Conservation (phyloP, 2,797 vertebrate species). For the Morelia viridis region DNA sequence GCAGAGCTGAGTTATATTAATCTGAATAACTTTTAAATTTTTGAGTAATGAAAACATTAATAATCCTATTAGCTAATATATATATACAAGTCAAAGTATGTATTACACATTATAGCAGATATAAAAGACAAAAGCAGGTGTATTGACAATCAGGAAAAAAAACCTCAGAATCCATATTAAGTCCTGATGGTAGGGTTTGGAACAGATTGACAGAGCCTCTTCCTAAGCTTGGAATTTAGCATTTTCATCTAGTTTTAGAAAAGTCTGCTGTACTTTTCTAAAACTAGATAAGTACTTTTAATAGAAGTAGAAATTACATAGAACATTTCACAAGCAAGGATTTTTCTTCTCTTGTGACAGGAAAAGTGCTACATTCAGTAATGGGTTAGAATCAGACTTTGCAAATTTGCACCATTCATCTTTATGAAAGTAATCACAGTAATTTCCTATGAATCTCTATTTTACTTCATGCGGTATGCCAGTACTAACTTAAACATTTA, state of each 20-base stretch:
- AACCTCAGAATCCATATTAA: too few species aligned
- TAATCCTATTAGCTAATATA: too few species aligned
- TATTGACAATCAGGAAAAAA: too few species aligned
- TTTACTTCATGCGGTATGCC: background rate
- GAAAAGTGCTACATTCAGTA: constrained; percentile 30
- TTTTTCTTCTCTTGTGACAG: constrained; percentile 15
- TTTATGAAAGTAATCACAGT: background rate
- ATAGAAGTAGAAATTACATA: constrained; percentile 14
- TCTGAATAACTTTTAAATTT: background rate
- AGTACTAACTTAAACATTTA: background rate
- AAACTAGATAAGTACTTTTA: constrained; percentile 1
- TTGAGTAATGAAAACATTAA: too few species aligned
- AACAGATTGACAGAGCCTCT: too few species aligned
- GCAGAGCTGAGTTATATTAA: background rate
- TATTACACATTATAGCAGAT: too few species aligned
- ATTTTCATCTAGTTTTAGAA: background rate
- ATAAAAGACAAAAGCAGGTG: too few species aligned
- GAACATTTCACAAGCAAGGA: constrained; percentile 10
- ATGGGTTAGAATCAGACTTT: constrained; percentile 4
- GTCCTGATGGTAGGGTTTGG: too few species aligned
- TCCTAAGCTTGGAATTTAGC: background rate
- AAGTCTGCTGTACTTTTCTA: background rate
- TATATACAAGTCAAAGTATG: too few species aligned
- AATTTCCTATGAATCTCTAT: background rate
- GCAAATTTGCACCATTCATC: constrained; percentile 24